phyloP scores from a whole-genome alignment of 2,888 invertebrate species.

The Choristoneura rosaceana region DNA sequence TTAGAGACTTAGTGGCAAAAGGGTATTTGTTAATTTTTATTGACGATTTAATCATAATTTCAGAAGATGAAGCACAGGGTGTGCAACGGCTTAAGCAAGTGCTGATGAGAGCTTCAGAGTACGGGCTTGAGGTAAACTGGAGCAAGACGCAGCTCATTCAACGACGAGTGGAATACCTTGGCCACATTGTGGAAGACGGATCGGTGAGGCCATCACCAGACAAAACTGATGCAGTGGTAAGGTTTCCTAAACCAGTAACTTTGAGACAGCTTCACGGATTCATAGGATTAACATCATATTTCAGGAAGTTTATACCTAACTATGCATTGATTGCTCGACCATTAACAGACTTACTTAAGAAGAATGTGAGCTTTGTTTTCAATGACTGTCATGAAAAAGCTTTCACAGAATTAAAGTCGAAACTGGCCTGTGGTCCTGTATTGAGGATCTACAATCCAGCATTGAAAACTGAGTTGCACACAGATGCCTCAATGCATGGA shows the following conservation, averaged over 20 bases:
- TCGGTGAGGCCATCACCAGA: background rate
- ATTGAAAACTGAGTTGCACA: constrained; percentile 7
- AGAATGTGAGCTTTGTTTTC: background rate
- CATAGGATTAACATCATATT: constrained; percentile 46
- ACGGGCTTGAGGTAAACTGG: constrained; percentile 2
- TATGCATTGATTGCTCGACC: constrained; percentile 45
- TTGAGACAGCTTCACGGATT: constrained; percentile 46
- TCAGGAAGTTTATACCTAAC: constrained; percentile 45
- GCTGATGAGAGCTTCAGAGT: background rate
- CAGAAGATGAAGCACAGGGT: constrained; percentile 5
- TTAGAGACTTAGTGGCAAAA: background rate
- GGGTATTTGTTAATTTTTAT: constrained; percentile 1
- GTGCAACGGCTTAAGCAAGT: background rate
- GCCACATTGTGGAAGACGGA: constrained; percentile 7
- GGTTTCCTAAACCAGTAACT: constrained; percentile 44
- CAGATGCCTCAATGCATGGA: background rate
- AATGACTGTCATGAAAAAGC: background rate
- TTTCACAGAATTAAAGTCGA: background rate
- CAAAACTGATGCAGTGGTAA: constrained; percentile 18
- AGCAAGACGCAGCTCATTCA: constrained; percentile 7
- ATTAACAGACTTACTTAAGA: constrained; percentile 36
- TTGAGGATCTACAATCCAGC: constrained; percentile 5
- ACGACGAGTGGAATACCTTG: constrained; percentile 7
- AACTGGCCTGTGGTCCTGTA: constrained; percentile 12
- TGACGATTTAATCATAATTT: constrained; percentile 7